Evolutionary conservation across 2,888 invertebrate species (phyloP).

Genomic region (Pseudococcus viburni): DNA sequence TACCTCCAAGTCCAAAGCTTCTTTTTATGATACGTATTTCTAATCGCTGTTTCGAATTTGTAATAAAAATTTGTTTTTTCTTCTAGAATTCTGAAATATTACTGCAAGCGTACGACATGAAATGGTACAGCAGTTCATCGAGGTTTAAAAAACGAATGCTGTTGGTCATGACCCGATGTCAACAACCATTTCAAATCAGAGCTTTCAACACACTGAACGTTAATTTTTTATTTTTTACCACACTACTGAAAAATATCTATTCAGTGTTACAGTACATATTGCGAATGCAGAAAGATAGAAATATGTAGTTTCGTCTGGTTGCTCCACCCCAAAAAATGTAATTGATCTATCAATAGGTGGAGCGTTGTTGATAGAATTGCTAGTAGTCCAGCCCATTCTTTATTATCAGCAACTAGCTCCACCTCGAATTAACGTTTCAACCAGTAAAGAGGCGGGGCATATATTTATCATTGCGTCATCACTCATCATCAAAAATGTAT

Average conservation of each 20-base stretch:
- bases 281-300: neutral
- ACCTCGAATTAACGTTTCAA: too few species aligned
- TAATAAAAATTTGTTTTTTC: neutral
- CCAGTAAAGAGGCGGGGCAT: too few species aligned
- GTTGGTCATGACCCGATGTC: constrained; percentile 2
- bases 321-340: neutral
- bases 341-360: neutral
- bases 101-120: neutral
- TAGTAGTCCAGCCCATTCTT: neutral
- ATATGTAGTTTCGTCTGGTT: neutral
- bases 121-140: constrained; percentile 35
- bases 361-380: neutral
- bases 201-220: constrained; percentile 45
- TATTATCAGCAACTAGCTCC: neutral
- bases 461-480: too few species aligned
- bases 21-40: too few species aligned
- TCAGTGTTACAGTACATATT: constrained; percentile 37
- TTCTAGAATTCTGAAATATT: constrained; percentile 33
- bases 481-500: too few species aligned
- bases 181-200: neutral
- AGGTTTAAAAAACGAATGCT: neutral
- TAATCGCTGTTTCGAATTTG: neutral
- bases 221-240: constrained; percentile 24
- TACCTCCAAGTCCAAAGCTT: too few species aligned
- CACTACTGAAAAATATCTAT: constrained; percentile 22